These are phyloP conservation scores for Asobara japonica DNA, from an alignment of 1,140 invertebrate genomes.

Conservation along the genomic window DNA sequence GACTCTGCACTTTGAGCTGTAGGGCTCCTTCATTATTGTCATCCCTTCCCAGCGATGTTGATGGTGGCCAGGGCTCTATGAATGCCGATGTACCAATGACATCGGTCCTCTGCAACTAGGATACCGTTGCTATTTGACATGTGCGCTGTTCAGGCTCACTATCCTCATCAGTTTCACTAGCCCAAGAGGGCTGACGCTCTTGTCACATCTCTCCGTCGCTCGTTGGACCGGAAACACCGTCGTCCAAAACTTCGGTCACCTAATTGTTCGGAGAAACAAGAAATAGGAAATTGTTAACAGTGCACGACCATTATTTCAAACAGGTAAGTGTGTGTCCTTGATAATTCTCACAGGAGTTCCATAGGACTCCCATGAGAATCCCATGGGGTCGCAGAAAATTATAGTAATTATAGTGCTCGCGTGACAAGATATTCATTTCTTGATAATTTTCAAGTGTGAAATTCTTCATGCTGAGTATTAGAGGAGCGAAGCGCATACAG, in stretches of 20 bases:
- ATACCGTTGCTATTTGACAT: slow-evolving; percentile 57
- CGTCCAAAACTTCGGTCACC: slow-evolving; percentile 56
- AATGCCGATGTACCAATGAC: slow-evolving; percentile 28
- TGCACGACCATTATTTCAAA: too few relatives aligned
- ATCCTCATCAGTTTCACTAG: slow-evolving; percentile 56
- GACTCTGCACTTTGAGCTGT: neutral
- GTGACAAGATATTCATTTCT: too few relatives aligned
- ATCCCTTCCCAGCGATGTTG: neutral
- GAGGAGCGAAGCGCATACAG: too few relatives aligned
- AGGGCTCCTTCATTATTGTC: slow-evolving; percentile 10
- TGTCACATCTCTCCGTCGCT: slow-evolving; percentile 57
- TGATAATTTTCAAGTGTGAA: too few relatives aligned
- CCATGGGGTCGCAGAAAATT: too few relatives aligned
- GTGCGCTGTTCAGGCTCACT: slow-evolving; percentile 54
- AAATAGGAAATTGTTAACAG: too few relatives aligned
- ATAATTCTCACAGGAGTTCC: too few relatives aligned
- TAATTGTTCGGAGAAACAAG: slow-evolving; percentile 1
- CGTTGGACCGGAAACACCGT: slow-evolving; percentile 48
- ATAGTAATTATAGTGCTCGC: neutral
- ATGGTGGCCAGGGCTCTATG: neutral
- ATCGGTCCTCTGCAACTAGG: slow-evolving; percentile 42
- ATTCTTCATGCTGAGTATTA: too few relatives aligned
- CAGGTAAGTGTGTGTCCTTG: too few relatives aligned
- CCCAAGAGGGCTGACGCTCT: slow-evolving; percentile 56
- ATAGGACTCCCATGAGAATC: too few relatives aligned